Evolutionary conservation across 1,140 invertebrate species (phyloP).

Genomic region (Dinoponera quadriceps): DNA sequence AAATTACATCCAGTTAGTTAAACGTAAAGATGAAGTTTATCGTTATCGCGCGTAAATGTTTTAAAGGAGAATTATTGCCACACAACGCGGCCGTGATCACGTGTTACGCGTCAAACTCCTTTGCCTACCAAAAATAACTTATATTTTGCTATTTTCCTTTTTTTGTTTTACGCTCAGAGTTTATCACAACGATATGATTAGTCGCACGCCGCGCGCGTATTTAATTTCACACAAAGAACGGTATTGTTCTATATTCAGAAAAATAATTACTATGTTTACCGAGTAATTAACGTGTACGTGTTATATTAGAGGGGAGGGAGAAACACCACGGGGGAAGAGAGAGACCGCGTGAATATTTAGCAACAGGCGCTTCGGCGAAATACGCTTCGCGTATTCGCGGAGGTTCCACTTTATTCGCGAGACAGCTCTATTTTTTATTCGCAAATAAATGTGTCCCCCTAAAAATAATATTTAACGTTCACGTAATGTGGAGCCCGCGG

Average conservation of each 20-base stretch:
- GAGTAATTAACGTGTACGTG: constrained; percentile 64
- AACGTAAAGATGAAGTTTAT: constrained; percentile 3
- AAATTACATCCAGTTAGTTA: background rate
- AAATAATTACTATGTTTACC: constrained; percentile 76
- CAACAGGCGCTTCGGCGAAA: constrained; percentile 76
- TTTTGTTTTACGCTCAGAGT: background rate
- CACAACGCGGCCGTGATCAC: background rate
- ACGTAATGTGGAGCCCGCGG: constrained; percentile 74
- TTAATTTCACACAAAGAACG: constrained; percentile 54
- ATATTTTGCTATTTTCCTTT: background rate
- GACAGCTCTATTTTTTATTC: constrained; percentile 78
- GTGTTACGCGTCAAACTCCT: background rate
- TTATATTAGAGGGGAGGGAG: constrained; percentile 5
- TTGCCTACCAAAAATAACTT: constrained; percentile 18
- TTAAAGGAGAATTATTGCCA: constrained; percentile 1
- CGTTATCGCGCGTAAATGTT: background rate
- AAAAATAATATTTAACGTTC: constrained; percentile 79
- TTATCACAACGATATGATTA: constrained; percentile 60
- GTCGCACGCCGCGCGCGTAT: constrained; percentile 26
- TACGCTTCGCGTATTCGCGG: constrained; percentile 69
- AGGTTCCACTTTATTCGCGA: constrained; percentile 76
- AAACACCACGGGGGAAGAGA: constrained; percentile 13
- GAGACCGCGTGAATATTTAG: constrained; percentile 71
- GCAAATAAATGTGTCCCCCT: constrained; percentile 76
- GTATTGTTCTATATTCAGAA: constrained; percentile 61